Percentiles rank a stretch among this genome's conserved stretches.
phyloP scores from a whole-genome alignment of 2,113 vertebrate species.

The Lynx canadensis region DNA sequence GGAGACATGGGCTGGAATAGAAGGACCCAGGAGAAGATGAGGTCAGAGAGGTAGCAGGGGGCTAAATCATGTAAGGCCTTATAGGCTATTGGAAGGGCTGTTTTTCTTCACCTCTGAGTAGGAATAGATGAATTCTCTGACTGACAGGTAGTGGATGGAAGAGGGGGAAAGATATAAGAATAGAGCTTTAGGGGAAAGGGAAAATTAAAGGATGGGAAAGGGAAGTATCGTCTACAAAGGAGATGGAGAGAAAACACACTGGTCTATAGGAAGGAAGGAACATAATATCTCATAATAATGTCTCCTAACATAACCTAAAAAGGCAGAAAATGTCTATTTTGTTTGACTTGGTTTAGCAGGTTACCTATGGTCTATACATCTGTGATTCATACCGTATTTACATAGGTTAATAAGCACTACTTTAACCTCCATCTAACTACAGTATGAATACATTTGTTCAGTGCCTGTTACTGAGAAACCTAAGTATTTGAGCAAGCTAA shows the following conservation, averaged over 20 bases:
- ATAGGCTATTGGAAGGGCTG: background rate
- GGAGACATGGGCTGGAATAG: background rate
- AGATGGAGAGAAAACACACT: background rate
- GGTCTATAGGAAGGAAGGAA: background rate
- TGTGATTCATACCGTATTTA: conserved; percentile 55
- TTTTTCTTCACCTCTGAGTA: background rate
- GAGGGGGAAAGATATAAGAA: background rate
- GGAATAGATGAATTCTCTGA: background rate
- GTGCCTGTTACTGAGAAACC: conserved; percentile 47
- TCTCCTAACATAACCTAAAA: background rate
- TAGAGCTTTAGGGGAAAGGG: background rate
- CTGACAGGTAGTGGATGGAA: background rate
- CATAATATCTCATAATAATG: background rate
- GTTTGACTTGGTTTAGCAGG: conserved; percentile 1
- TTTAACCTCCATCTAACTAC: conserved; percentile 18
- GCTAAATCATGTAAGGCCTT: background rate
- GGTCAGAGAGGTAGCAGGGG: background rate
- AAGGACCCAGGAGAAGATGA: background rate
- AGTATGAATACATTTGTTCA: conserved; percentile 50
- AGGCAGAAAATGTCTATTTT: background rate
- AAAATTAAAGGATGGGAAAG: background rate
- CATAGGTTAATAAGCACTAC: conserved; percentile 37
- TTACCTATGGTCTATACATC: background rate
- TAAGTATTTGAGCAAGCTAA: conserved; percentile 66
- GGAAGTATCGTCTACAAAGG: background rate